A percentile compares a stretch with the other conserved stretches of the same genome.
Conservation (phyloP, 2,113 vertebrate species). For the Phyllopteryx taeniolatus region DNA sequence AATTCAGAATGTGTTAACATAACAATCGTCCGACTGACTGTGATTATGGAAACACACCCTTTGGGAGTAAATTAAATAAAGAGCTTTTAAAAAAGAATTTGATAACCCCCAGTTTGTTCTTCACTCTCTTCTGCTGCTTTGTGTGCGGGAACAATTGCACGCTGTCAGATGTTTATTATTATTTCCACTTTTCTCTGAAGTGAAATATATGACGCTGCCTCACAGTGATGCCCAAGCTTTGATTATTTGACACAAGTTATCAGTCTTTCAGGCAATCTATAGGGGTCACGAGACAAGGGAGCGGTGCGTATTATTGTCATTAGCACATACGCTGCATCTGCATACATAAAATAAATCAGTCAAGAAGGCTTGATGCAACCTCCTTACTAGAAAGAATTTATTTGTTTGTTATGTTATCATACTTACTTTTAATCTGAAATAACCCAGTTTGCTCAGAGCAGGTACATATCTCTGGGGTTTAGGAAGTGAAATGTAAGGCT, state of each 20-base stretch:
- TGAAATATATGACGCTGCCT: conserved; percentile 47
- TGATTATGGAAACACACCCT: conserved; percentile 63
- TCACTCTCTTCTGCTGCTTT: conserved; percentile 43
- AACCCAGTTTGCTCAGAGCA: too few species aligned
- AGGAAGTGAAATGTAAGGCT: too few species aligned
- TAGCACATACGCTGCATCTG: background rate
- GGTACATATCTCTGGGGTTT: too few species aligned
- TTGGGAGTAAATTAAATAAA: conserved; percentile 65
- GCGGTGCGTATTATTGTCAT: conserved; percentile 19
- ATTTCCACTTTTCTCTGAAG: conserved; percentile 44
- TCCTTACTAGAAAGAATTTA: background rate
- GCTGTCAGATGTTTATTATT: conserved; percentile 38
- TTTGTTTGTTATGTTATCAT: background rate
- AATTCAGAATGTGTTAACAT: conserved; percentile 58
- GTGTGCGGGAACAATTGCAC: conserved; percentile 55
- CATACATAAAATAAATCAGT: background rate
- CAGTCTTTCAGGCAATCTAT: conserved; percentile 36
- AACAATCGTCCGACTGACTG: conserved; percentile 43
- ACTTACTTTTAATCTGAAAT: background rate
- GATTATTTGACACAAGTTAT: conserved; percentile 62
- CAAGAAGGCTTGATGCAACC: background rate
- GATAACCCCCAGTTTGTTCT: conserved; percentile 57
- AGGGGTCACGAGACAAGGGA: conserved; percentile 7
- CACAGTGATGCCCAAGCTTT: conserved; percentile 58
- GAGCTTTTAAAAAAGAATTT: conserved; percentile 52